Percentiles rank a stretch among this genome's conserved stretches.
These are phyloP conservation scores for Gastrophysa polygoni DNA, from an alignment of 2,888 invertebrate genomes.

Conservation along the genomic window DNA sequence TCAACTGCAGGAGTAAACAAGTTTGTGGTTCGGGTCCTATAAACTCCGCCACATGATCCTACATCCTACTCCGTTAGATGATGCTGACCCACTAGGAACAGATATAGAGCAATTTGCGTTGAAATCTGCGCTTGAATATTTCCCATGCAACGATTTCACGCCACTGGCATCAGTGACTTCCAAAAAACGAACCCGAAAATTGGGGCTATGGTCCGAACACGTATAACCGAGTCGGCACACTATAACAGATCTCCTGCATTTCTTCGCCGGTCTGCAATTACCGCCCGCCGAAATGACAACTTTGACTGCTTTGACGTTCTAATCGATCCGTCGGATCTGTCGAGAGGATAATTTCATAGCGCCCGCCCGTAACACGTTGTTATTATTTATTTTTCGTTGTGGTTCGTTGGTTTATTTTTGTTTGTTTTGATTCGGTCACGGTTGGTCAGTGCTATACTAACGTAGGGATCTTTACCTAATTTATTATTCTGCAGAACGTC, in stretches of 20 bases:
- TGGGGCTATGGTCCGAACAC: slow-evolving; percentile 27
- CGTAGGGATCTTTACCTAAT: too few relatives aligned
- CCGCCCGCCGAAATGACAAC: slow-evolving; percentile 47
- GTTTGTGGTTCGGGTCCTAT: too few relatives aligned
- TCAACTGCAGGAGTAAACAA: too few relatives aligned
- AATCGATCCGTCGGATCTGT: slow-evolving; percentile 46
- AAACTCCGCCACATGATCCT: too few relatives aligned
- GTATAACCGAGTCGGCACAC: slow-evolving; percentile 30
- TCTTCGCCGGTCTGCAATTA: slow-evolving; percentile 49
- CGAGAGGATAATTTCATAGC: slow-evolving; percentile 49
- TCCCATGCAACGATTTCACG: too few relatives aligned
- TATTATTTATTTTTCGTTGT: slow-evolving; percentile 32
- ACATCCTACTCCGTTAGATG: too few relatives aligned
- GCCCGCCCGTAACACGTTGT: slow-evolving; percentile 43
- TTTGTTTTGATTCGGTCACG: slow-evolving; percentile 22
- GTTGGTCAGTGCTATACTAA: not conserved
- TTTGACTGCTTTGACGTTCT: slow-evolving; percentile 51
- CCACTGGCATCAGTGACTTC: not conserved
- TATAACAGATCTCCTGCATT: slow-evolving; percentile 29
- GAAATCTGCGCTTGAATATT: too few relatives aligned
- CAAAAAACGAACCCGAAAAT: not conserved
- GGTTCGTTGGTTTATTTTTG: slow-evolving; percentile 21
- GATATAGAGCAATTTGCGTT: too few relatives aligned
- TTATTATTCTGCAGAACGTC: not conserved
- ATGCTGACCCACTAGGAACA: too few relatives aligned